Conservation (phyloP, 1,140 invertebrate species). For the Onthophagus taurus region DNA sequence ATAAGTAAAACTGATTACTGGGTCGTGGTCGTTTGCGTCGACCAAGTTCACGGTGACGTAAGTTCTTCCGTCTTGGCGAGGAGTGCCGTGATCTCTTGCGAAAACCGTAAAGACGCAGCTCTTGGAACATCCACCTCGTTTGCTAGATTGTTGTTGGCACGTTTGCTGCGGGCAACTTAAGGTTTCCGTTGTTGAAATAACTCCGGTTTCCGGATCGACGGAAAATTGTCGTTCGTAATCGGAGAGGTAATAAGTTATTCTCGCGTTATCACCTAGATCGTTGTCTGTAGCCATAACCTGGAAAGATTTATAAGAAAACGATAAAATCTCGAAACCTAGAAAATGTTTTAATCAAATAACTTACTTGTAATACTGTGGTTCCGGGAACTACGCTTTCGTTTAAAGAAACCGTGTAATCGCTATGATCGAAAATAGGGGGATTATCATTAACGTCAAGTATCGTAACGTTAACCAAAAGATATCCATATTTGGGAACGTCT, state of each 20-base stretch:
- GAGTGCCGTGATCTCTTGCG: slow-evolving; percentile 83
- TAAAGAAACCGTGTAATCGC: slow-evolving; percentile 82
- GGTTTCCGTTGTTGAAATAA: slow-evolving; percentile 69
- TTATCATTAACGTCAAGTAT: slow-evolving; percentile 93
- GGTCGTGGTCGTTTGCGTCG: slow-evolving; percentile 92
- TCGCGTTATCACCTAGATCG: slow-evolving; percentile 87
- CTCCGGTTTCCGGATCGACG: slow-evolving; percentile 80
- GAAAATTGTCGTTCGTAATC: slow-evolving; percentile 78
- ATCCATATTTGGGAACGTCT: slow-evolving; percentile 68
- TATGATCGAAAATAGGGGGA: slow-evolving; percentile 86
- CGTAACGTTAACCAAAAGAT: slow-evolving; percentile 79
- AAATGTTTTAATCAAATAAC: too few relatives aligned
- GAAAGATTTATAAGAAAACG: too few relatives aligned
- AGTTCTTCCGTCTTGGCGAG: slow-evolving; percentile 81
- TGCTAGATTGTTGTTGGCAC: slow-evolving; percentile 41
- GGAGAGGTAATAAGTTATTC: slow-evolving; percentile 79
- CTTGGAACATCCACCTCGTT: slow-evolving; percentile 60
- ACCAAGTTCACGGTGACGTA: slow-evolving; percentile 91
- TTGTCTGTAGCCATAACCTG: slow-evolving; percentile 89
- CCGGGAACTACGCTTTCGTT: slow-evolving; percentile 86
- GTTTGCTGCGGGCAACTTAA: slow-evolving; percentile 69
- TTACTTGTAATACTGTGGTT: slow-evolving; percentile 74
- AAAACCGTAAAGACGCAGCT: slow-evolving; percentile 92
- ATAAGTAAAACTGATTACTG: slow-evolving; percentile 82
- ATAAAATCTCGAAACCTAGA: too few relatives aligned